Conservation (phyloP, 2,888 invertebrate species). For the Lycocerus yunnanus region DNA sequence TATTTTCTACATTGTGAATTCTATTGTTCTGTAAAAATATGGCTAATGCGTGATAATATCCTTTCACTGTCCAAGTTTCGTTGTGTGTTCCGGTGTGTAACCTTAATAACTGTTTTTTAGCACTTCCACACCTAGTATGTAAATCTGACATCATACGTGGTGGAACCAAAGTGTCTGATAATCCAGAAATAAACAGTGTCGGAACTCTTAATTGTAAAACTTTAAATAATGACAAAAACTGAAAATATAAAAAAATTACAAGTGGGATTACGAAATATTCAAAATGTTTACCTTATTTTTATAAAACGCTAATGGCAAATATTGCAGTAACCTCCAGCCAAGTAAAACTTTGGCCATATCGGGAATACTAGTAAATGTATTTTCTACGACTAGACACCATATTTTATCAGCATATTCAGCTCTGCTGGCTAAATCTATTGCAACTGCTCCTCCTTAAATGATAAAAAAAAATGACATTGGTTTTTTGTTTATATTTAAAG, state of each 20-base stretch:
- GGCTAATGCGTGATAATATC: constrained; percentile 69
- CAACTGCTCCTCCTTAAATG: constrained; percentile 83
- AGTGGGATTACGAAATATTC: not conserved
- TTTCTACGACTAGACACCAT: constrained; percentile 88
- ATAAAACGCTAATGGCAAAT: constrained; percentile 81
- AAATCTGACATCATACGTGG: constrained; percentile 87
- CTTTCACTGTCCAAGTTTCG: constrained; percentile 90
- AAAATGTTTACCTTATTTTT: constrained; percentile 82
- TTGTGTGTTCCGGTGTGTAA: constrained; percentile 89
- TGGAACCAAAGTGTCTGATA: constrained; percentile 86
- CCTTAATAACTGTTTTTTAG: constrained; percentile 76
- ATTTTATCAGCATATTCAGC: constrained; percentile 77
- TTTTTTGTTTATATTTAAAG: not conserved
- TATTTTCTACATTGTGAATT: constrained; percentile 37
- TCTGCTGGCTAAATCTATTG: constrained; percentile 82
- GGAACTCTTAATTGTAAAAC: constrained; percentile 75
- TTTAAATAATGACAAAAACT: constrained; percentile 78
- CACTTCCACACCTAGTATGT: constrained; percentile 74
- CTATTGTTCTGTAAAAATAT: constrained; percentile 59
- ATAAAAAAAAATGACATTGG: not conserved
- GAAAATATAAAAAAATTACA: constrained; percentile 44
- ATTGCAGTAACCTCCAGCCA: constrained; percentile 71
- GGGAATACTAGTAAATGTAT: constrained; percentile 94
- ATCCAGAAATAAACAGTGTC: constrained; percentile 85
- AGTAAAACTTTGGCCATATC: constrained; percentile 88